Conservation (phyloP, 1,140 invertebrate genomes). For the Scaptodrosophila lebanonensis region DNA sequence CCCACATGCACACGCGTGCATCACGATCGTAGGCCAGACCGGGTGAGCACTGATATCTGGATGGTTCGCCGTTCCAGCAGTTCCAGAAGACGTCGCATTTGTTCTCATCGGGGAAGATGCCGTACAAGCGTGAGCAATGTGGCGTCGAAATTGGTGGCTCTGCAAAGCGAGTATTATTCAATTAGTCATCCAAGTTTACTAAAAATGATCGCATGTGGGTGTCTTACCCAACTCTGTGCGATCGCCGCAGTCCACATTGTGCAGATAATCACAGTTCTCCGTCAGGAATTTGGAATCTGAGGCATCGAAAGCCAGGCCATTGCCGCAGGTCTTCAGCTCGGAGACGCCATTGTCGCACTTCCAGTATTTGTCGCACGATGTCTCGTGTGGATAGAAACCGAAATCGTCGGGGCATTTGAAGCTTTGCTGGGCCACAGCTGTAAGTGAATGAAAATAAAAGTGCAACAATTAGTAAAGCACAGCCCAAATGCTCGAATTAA, state of each 20-base stretch:
- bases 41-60: constrained; percentile 94
- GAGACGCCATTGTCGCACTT: constrained; percentile 93
- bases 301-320: constrained; percentile 94
- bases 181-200: background rate
- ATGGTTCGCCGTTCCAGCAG: constrained; percentile 96
- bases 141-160: constrained; percentile 91
- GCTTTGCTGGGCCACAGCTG: constrained; percentile 85
- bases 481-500: too few relatives aligned
- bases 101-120: constrained; percentile 92
- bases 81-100: constrained; percentile 97
- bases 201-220: too few relatives aligned
- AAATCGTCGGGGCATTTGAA: constrained; percentile 97
- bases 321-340: constrained; percentile 94
- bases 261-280: constrained; percentile 96
- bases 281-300: constrained; percentile 91
- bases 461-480: constrained; percentile 2
- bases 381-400: constrained; percentile 93
- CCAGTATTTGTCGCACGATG: constrained; percentile 96
- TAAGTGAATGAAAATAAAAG: constrained; percentile 28
- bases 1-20: constrained; percentile 95
- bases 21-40: constrained; percentile 95
- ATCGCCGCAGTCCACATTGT: constrained; percentile 96
- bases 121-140: constrained; percentile 92
- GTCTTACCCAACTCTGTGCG: constrained; percentile 87
- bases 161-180: constrained; percentile 64